Percentiles rank a stretch among this genome's conserved stretches.
Evolutionary conservation across 37 sponge, comb jelly and placozoan genomes (phyloP).

Genomic region (Lycopodina hypogea): DNA sequence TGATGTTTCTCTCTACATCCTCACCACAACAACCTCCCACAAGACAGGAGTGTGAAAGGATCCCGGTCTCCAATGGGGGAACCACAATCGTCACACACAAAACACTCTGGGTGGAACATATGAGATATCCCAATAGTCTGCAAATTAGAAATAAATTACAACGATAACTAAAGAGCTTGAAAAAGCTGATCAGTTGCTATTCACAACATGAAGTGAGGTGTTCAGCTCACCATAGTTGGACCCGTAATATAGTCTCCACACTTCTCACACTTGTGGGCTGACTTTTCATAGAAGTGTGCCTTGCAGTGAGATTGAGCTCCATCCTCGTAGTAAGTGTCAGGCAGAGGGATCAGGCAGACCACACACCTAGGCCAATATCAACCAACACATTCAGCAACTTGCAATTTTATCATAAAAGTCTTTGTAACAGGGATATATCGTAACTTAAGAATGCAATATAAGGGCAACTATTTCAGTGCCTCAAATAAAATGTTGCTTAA

Average conservation of each 20-base stretch:
- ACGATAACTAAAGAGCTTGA: background rate
- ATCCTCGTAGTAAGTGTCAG: constrained; percentile 62
- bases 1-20: background rate
- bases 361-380: constrained; percentile 40
- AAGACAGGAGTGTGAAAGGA: constrained; percentile 57
- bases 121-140: constrained; percentile 63
- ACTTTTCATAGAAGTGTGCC: constrained; percentile 61
- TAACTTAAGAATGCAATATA: too few relatives aligned
- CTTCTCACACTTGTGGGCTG: constrained; percentile 57
- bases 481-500: too few relatives aligned
- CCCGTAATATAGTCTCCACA: constrained; percentile 65
- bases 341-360: constrained; percentile 46
- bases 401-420: too few relatives aligned
- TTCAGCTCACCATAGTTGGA: constrained; percentile 63
- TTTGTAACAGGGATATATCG: too few relatives aligned
- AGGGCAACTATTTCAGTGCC: too few relatives aligned
- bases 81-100: constrained; percentile 57
- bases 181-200: too few relatives aligned
- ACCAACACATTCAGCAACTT: too few relatives aligned
- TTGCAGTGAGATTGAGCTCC: constrained; percentile 52
- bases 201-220: too few relatives aligned
- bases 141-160: background rate
- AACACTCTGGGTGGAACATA: constrained; percentile 82
- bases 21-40: constrained; percentile 27
- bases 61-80: constrained; percentile 68